These are phyloP conservation scores for Cerastis rubricosa DNA, from an alignment of 2,888 invertebrate species.

Conservation along the genomic window DNA sequence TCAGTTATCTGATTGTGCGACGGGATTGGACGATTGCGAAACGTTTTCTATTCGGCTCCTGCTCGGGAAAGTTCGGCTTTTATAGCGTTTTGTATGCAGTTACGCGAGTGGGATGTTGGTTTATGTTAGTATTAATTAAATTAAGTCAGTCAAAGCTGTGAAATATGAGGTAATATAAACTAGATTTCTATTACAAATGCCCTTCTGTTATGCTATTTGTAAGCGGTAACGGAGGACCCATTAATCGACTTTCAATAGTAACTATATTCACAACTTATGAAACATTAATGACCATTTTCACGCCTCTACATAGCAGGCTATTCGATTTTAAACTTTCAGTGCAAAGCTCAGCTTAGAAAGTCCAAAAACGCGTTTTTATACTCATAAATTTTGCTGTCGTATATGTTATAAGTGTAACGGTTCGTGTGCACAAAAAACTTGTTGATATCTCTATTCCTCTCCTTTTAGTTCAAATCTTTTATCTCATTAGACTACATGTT, in stretches of 20 bases:
- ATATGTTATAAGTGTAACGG: not conserved
- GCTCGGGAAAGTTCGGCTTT: constrained; percentile 63
- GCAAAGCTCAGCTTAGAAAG: not conserved
- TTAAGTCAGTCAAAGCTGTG: constrained; percentile 32
- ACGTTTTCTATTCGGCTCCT: constrained; percentile 59
- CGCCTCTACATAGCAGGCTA: not conserved
- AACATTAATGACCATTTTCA: not conserved
- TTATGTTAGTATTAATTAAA: constrained; percentile 57
- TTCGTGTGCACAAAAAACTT: not conserved
- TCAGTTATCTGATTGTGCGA: constrained; percentile 75
- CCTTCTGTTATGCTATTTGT: constrained; percentile 31
- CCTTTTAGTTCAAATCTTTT: not conserved
- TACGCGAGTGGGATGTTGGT: constrained; percentile 53
- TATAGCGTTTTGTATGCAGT: constrained; percentile 48
- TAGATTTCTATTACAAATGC: constrained; percentile 37
- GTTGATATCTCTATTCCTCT: not conserved
- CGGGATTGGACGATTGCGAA: constrained; percentile 67
- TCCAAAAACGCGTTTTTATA: not conserved
- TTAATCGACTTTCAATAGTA: constrained; percentile 30
- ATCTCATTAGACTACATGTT: not conserved
- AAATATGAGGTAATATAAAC: constrained; percentile 54
- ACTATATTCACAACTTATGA: not conserved
- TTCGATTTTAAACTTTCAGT: not conserved
- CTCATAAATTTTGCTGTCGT: not conserved
- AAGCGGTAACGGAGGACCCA: constrained; percentile 19